phyloP scores from a whole-genome alignment of 2,797 vertebrate species.

The Huso huso region DNA sequence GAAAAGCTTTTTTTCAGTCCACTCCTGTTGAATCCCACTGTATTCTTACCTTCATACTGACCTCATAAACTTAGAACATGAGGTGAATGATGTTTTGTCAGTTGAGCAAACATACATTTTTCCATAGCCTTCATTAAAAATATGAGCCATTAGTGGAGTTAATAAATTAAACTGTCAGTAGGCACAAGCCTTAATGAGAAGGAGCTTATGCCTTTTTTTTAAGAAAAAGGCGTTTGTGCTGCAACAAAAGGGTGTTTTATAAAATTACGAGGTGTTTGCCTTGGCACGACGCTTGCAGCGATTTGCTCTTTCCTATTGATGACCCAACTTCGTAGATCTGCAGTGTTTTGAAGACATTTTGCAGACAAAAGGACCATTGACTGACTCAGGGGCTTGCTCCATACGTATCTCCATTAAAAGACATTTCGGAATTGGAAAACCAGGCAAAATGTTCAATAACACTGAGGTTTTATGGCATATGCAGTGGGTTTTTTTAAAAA shows the following conservation, averaged over 20 bases:
- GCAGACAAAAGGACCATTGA: conserved; percentile 38
- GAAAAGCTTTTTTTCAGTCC: no score
- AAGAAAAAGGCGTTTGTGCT: conserved; percentile 14
- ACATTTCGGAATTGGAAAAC: no score
- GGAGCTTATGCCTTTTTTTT: conserved; percentile 9
- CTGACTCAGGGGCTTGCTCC: conserved; percentile 8
- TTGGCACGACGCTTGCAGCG: conserved; percentile 28
- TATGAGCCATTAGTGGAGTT: conserved; percentile 26
- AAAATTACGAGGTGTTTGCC: conserved; percentile 36
- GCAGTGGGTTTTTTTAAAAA: no score
- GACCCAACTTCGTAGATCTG: conserved; percentile 43
- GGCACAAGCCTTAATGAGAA: conserved; percentile 15
- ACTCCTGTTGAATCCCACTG: background rate
- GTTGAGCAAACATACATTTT: conserved; percentile 26
- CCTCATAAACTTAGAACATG: conserved; percentile 19
- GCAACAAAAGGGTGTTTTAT: conserved; percentile 32
- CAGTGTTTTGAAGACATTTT: conserved; percentile 12
- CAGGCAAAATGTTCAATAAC: no score
- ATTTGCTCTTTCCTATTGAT: conserved; percentile 49
- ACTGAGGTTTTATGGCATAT: no score
- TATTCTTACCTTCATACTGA: background rate
- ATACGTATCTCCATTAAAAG: no score
- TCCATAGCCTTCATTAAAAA: conserved; percentile 24
- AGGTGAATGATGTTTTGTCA: conserved; percentile 31
- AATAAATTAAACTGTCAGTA: conserved; percentile 29